Percentiles rank a stretch among this genome's conserved stretches.
phyloP scores from a whole-genome alignment of 2,888 invertebrate genomes.

The Brachypalpus laphriformis region DNA sequence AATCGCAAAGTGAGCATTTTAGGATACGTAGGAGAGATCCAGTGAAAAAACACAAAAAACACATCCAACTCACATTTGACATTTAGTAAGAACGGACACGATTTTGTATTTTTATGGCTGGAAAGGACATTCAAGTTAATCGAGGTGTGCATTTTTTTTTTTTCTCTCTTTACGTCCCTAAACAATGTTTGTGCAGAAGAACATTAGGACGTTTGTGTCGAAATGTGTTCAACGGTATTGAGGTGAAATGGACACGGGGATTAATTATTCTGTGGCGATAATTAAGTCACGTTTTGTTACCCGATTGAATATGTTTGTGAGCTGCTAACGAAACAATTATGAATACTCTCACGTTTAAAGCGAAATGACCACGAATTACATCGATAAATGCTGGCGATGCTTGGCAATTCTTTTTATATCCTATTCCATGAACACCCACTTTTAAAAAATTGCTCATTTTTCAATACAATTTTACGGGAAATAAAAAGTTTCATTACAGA shows the following conservation, averaged over 20 bases:
- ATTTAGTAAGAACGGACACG: slow-evolving; percentile 19
- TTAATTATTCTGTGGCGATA: slow-evolving; percentile 19
- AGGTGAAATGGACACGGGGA: neutral
- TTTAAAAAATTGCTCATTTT: too few relatives aligned
- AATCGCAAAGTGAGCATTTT: slow-evolving; percentile 30
- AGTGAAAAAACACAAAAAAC: neutral
- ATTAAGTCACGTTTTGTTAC: slow-evolving; percentile 21
- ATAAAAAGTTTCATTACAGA: too few relatives aligned
- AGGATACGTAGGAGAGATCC: neutral
- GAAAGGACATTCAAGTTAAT: slow-evolving; percentile 32
- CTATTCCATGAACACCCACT: too few relatives aligned
- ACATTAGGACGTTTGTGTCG: neutral
- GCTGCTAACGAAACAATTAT: neutral
- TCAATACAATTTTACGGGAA: too few relatives aligned
- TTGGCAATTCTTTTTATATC: too few relatives aligned
- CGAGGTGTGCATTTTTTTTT: slow-evolving; percentile 21
- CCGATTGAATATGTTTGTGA: neutral
- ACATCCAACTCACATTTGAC: slow-evolving; percentile 22
- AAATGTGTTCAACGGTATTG: slow-evolving; percentile 5
- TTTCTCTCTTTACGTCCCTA: neutral
- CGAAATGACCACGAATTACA: neutral
- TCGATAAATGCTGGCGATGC: too few relatives aligned
- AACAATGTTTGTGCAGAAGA: neutral
- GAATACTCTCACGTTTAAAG: neutral
- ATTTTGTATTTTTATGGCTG: slow-evolving; percentile 33